Conservation (phyloP, 1,140 invertebrate genomes). For the Drosophila rhopaloa region DNA sequence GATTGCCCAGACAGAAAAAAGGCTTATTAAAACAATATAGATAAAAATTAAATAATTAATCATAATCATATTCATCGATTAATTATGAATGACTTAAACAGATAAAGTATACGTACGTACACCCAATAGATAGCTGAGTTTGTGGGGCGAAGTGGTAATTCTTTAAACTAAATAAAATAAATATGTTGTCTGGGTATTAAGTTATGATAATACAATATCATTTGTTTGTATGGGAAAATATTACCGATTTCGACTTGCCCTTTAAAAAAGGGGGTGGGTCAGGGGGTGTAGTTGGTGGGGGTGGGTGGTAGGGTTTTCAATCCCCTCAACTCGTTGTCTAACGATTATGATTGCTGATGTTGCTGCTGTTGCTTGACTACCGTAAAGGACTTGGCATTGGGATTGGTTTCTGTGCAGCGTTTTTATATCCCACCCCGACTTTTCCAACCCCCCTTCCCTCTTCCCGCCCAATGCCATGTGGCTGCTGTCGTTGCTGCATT, state of each 20-base stretch:
- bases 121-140: too few relatives aligned
- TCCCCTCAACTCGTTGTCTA: slow-evolving; percentile 37
- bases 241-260: slow-evolving; percentile 34
- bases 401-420: slow-evolving; percentile 30
- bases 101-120: too few relatives aligned
- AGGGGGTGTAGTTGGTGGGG: slow-evolving; percentile 1
- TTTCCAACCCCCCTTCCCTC: neutral
- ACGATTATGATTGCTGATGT: slow-evolving; percentile 48
- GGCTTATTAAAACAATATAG: too few relatives aligned
- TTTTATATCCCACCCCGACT: slow-evolving; percentile 13
- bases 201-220: neutral
- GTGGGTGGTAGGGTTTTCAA: slow-evolving; percentile 24
- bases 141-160: too few relatives aligned
- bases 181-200: neutral
- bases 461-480: neutral
- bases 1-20: too few relatives aligned
- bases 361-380: slow-evolving; percentile 54
- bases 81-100: too few relatives aligned
- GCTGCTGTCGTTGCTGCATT: slow-evolving; percentile 53
- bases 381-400: slow-evolving; percentile 18
- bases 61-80: too few relatives aligned
- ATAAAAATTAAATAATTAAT: too few relatives aligned
- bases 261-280: slow-evolving; percentile 19
- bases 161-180: too few relatives aligned
- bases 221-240: slow-evolving; percentile 20